A percentile compares a stretch with the other conserved stretches of the same genome.
These are phyloP conservation scores for Lysandra bellargus DNA, from an alignment of 2,888 invertebrate genomes.

Conservation along the genomic window DNA sequence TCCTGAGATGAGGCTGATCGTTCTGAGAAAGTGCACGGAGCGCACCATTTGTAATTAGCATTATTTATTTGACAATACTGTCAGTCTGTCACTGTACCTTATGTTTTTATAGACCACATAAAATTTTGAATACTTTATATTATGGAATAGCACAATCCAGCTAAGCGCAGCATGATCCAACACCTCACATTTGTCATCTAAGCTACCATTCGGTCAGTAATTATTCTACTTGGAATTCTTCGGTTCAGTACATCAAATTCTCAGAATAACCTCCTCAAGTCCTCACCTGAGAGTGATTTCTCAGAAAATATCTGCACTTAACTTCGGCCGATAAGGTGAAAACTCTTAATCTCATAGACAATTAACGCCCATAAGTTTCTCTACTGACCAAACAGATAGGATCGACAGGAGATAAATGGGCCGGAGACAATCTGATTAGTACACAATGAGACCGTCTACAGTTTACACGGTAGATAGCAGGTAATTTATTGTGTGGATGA, in stretches of 20 bases:
- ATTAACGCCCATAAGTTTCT: constrained; percentile 7
- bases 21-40: constrained; percentile 4
- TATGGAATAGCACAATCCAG: background rate
- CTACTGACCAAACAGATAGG: constrained; percentile 10
- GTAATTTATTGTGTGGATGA: background rate
- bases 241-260: background rate
- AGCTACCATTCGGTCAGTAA: background rate
- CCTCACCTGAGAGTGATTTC: background rate
- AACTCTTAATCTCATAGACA: background rate
- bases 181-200: background rate
- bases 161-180: background rate
- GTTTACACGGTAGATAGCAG: constrained; percentile 13
- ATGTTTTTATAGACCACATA: background rate
- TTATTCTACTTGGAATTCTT: background rate
- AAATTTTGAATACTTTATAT: background rate
- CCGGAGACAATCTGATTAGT: constrained; percentile 4
- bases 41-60: constrained; percentile 5
- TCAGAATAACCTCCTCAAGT: background rate
- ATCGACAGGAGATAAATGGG: constrained; percentile 24
- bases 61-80: constrained; percentile 15
- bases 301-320: constrained; percentile 12
- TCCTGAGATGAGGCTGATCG: constrained; percentile 1
- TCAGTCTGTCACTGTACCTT: background rate
- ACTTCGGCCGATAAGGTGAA: constrained; percentile 3
- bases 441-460: constrained; percentile 19